Base-by-base conservation (phyloP, 2,888 invertebrate genomes). In the Atrina japonica region DNA sequence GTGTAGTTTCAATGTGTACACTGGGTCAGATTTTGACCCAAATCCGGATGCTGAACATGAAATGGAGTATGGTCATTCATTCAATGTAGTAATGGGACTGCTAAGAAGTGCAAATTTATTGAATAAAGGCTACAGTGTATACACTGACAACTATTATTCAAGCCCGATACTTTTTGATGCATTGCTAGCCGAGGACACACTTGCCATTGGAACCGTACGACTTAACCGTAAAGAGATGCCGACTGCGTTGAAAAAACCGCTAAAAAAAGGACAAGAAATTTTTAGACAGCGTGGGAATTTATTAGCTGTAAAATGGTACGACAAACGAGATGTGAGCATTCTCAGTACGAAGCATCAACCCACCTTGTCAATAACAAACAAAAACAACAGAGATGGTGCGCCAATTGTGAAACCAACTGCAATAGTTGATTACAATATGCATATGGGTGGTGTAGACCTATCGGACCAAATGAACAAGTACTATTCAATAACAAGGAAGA, bases 391-490 rank as follows among this genome's bases (percentile, higher is more conserved):
- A n/a, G n/a, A n/a, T n/a, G n/a, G n/a, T n/a, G n/a, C n/a, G n/a
- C n/a, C n/a, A n/a, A n/a, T n/a, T n/a, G n/a, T n/a, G n/a, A n/a
- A n/a, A n/a, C n/a, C n/a, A n/a, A n/a, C n/a, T n/a, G n/a, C n/a
- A n/a, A n/a, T n/a, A n/a, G n/a, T n/a, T n/a, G n/a, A n/a, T n/a
- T n/a, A n/a, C n/a, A n/a, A n/a, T n/a, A n/a, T n/a, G n/a, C n/a
- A n/a, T n/a, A n/a, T n/a, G n/a, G n/a, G n/a, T n/a, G n/a, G n/a
- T n/a, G n/a, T n/a, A n/a, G n/a, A n/a, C n/a, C n/a, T n/a, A n/a
- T 70, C 66, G 3, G 78, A 80, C 45, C 78, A 80, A 64, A 30
- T 78, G 7, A 45, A 61, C n/a, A n/a, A n/a, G n/a, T n/a, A n/a
- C n/a, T n/a, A n/a, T n/a, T n/a, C n/a, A n/a, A n/a, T n/a, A n/a